Percentiles rank a stretch among this genome's conserved stretches.
phyloP scores from a whole-genome alignment of 1,140 invertebrate species.

The Cyclargus thomasi region DNA sequence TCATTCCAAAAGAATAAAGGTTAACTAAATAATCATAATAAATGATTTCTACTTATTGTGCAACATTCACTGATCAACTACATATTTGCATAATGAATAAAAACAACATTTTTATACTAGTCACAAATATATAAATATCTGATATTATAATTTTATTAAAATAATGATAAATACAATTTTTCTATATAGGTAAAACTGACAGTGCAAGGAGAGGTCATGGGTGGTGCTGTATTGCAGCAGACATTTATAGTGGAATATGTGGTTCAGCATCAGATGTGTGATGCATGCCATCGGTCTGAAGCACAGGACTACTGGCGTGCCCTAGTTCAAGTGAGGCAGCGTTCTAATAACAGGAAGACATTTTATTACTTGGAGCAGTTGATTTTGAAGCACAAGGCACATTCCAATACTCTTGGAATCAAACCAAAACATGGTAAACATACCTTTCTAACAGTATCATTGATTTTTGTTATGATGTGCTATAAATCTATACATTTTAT shows the following conservation, averaged over 20 bases:
- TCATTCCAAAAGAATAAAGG: constrained; percentile 97
- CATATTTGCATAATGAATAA: too few species aligned
- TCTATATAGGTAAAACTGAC: constrained; percentile 89
- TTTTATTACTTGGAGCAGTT: constrained; percentile 99
- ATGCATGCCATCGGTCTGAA: constrained; percentile 96
- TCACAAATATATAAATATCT: too few species aligned
- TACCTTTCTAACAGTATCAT: too few species aligned
- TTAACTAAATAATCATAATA: constrained; percentile 41
- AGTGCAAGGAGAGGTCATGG: constrained; percentile 95
- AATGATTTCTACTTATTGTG: neutral
- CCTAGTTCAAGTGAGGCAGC: constrained; percentile 89
- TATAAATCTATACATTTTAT: too few species aligned
- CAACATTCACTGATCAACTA: neutral
- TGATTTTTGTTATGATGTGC: too few species aligned
- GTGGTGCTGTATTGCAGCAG: constrained; percentile 90
- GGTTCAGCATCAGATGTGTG: constrained; percentile 96
- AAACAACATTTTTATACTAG: too few species aligned
- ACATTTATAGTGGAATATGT: constrained; percentile 96
- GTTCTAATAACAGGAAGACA: constrained; percentile 96
- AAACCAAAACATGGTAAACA: constrained; percentile 90
- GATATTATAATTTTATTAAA: neutral
- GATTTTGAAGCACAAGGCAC: constrained; percentile 96
- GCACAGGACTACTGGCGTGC: constrained; percentile 99
- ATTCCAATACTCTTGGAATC: constrained; percentile 93
- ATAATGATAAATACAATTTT: neutral